Evolutionary conservation across 2,113 vertebrate species (phyloP).

Genomic region (Lamprologus ornatipinnis): DNA sequence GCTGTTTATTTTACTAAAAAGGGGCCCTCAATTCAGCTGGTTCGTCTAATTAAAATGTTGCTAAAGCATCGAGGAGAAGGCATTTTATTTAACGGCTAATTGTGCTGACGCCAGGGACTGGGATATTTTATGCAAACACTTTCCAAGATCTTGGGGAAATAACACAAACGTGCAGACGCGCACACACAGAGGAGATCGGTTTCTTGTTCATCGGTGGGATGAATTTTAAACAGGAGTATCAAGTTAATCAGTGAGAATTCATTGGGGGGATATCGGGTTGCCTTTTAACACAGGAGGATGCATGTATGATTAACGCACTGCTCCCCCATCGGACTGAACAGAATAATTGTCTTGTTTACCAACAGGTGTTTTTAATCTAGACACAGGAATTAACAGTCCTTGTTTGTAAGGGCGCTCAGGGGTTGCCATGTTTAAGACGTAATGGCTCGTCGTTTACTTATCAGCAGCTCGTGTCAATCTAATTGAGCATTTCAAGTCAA

Average conservation of each 20-base stretch:
- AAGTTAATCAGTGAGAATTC: conserved; percentile 93
- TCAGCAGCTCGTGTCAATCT: neutral
- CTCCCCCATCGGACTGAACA: conserved; percentile 80
- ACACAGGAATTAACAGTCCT: conserved; percentile 47
- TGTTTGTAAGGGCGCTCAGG: conserved; percentile 23
- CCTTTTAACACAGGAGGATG: conserved; percentile 92
- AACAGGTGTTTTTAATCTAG: conserved; percentile 77
- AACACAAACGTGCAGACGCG: conserved; percentile 1
- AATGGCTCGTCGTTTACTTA: conserved; percentile 24
- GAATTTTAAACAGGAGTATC: conserved; percentile 96
- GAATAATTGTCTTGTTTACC: conserved; percentile 92
- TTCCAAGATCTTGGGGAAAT: conserved; percentile 78
- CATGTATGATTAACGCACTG: conserved; percentile 88
- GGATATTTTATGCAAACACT: conserved; percentile 90
- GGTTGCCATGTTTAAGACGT: conserved; percentile 5
- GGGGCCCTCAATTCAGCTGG: conserved; percentile 80
- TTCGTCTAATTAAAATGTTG: conserved; percentile 93
- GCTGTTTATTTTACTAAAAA: conserved; percentile 89
- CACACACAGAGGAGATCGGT: conserved; percentile 70
- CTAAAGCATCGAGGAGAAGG: conserved; percentile 78
- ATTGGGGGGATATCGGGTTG: conserved; percentile 90
- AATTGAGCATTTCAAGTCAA: neutral
- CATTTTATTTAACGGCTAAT: conserved; percentile 99
- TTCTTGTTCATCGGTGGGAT: conserved; percentile 90
- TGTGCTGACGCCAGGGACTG: conserved; percentile 91